These are phyloP conservation scores for Solenopsis invicta DNA, from an alignment of 1,140 invertebrate genomes.

Conservation along the genomic window DNA sequence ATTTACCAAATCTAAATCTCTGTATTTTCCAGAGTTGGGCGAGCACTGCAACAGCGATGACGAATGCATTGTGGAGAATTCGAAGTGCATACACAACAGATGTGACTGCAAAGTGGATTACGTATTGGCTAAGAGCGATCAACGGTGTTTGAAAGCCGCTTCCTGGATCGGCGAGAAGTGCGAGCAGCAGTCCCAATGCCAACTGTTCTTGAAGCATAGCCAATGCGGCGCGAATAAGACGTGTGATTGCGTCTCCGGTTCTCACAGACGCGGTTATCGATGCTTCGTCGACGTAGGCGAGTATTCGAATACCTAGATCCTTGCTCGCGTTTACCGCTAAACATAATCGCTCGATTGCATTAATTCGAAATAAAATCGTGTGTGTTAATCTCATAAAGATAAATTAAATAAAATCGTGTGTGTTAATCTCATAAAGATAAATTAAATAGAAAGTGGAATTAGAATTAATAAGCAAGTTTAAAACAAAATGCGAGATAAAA, in stretches of 20 bases:
- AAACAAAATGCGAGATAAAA: background rate
- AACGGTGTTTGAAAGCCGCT: constrained; percentile 79
- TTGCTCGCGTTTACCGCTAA: background rate
- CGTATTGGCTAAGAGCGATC: constrained; percentile 74
- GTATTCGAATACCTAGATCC: constrained; percentile 45
- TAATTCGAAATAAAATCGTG: background rate
- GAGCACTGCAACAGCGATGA: constrained; percentile 77
- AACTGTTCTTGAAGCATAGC: constrained; percentile 74
- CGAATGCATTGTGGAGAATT: constrained; percentile 80
- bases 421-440: background rate
- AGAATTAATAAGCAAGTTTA: background rate
- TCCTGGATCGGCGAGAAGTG: constrained; percentile 80
- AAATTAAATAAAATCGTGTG: background rate
- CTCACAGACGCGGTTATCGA: constrained; percentile 76
- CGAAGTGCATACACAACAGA: constrained; percentile 73
- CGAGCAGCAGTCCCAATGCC: constrained; percentile 81
- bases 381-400: background rate
- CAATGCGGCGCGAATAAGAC: constrained; percentile 73
- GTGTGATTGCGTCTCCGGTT: constrained; percentile 77
- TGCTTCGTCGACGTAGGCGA: constrained; percentile 79
- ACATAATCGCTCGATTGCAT: background rate
- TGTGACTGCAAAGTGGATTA: constrained; percentile 81
- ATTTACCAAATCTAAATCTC: background rate
- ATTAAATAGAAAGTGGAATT: background rate
- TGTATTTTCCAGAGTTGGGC: constrained; percentile 71